Conservation (phyloP, 2,113 vertebrate species). For the Takifugu flavidus region DNA sequence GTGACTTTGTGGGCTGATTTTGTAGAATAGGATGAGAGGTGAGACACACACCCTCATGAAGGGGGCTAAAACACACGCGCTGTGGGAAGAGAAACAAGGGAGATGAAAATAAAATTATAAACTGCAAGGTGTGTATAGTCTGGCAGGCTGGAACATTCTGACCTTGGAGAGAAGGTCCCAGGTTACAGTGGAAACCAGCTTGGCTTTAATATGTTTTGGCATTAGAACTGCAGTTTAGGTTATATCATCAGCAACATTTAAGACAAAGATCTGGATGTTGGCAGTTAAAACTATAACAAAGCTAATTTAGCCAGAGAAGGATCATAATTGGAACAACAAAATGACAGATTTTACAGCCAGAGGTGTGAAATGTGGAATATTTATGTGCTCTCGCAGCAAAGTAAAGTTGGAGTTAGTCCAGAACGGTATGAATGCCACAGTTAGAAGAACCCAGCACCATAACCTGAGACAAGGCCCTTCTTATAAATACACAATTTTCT, state of each 20-base stretch:
- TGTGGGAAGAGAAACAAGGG: conserved; percentile 6
- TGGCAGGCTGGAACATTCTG: background rate
- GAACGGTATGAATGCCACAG: background rate
- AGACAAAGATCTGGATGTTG: background rate
- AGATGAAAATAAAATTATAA: conserved; percentile 23
- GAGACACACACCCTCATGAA: background rate
- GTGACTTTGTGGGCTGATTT: conserved; percentile 26
- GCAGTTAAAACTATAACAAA: background rate
- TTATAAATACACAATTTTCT: conserved; percentile 50
- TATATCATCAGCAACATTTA: conserved; percentile 1
- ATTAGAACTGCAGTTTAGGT: background rate
- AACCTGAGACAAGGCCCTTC: conserved; percentile 21
- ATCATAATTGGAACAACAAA: background rate
- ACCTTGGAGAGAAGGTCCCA: conserved; percentile 13
- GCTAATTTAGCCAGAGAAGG: background rate
- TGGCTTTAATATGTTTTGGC: conserved; percentile 2
- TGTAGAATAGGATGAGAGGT: conserved; percentile 14
- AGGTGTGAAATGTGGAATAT: background rate
- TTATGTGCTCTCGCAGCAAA: background rate
- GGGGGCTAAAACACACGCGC: conserved; percentile 13
- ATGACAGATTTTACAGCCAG: background rate
- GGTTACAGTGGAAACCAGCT: background rate
- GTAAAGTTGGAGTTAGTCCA: background rate
- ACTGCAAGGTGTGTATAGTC: conserved; percentile 13
- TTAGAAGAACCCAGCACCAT: conserved; percentile 1